Conservation (phyloP, 2,888 invertebrate genomes). For the Baronia brevicornis region DNA sequence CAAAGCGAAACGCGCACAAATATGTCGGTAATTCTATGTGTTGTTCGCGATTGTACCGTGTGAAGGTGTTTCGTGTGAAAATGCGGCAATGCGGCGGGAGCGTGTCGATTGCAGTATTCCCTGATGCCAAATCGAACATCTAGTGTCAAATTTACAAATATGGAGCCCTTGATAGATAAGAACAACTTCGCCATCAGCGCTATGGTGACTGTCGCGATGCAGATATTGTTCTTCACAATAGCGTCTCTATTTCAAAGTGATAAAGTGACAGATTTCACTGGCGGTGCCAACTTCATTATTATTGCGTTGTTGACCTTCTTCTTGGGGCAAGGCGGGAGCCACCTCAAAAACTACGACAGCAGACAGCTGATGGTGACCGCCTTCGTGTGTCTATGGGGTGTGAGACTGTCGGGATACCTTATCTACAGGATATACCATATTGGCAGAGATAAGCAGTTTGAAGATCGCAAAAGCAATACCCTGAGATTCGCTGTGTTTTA, state of each 20-base stretch:
- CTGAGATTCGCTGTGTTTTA: slow-evolving; percentile 94
- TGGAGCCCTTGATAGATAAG: slow-evolving; percentile 86
- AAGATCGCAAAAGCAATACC: slow-evolving; percentile 89
- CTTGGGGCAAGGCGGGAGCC: slow-evolving; percentile 85
- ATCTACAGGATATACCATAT: slow-evolving; percentile 93
- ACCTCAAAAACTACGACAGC: slow-evolving; percentile 85
- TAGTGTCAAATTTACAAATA: slow-evolving; percentile 54
- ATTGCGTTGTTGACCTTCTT: slow-evolving; percentile 91
- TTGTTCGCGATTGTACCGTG: slow-evolving; percentile 7
- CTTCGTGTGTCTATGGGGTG: slow-evolving; percentile 92
- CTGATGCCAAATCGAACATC: slow-evolving; percentile 44
- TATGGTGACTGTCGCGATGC: slow-evolving; percentile 89
- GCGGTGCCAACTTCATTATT: slow-evolving; percentile 94
- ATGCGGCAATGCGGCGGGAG: slow-evolving; percentile 57
- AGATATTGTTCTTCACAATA: slow-evolving; percentile 90
- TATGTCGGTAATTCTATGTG: slow-evolving; percentile 4
- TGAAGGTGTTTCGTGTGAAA: slow-evolving; percentile 27
- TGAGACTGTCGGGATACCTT: slow-evolving; percentile 89
- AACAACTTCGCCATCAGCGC: slow-evolving; percentile 92
- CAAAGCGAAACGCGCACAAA: neutral
- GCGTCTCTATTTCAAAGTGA: slow-evolving; percentile 91
- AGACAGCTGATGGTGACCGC: slow-evolving; percentile 93
- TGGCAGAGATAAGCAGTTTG: slow-evolving; percentile 92
- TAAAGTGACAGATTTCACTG: slow-evolving; percentile 94
- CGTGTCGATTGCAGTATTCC: slow-evolving; percentile 41